Base-by-base conservation (phyloP, 2,113 vertebrate genomes). In the Pomatorhinus ruficollis region DNA sequence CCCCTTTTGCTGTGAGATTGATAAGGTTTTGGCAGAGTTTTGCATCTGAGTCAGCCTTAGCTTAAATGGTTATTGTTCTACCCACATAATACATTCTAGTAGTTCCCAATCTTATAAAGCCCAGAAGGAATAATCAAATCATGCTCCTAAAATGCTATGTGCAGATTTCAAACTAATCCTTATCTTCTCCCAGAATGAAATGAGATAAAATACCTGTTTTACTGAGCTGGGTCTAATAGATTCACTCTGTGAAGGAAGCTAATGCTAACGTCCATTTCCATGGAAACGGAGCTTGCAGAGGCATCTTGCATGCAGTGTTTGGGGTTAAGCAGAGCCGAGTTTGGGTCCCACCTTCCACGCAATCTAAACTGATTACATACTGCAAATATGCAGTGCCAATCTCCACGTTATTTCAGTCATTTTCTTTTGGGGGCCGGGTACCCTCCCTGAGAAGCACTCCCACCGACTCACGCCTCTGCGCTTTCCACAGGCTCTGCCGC, bases 221-320 rank as follows among this genome's bases (percentile, higher is more conserved):
- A 88, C 89, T 92, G 87, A 95, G 89, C 74, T 88, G 6, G 5
- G 53, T 85, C 56, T 70, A 88, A 90, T 57, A 84, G 52, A 95
- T 66, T 93, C 72, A 27, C 20, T 78, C 60, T 93, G 17, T 19
- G 6, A 66, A 70, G 87, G 75, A 77, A 74, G 42, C 78, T 53
- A 74, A 94, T 20, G 66, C 71, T 83, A 84, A 66, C 31, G 2
- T 45, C 79, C 95, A 90, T 98, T 97, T 98, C 97, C 92, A 96
- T 97, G 95, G 96, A 97, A 98, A 98, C 95, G 1, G 88, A 83
- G 83, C 68, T 97, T 87, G 80, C 57, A 89, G 91, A 95, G 90
- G 83, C 89, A 97, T 87, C 83, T 80, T n/a, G 68, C 89, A 60
- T 54, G 88, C 94, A 69, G 59, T 94, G 68, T 96, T 97, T 97